Evolutionary conservation across 2,888 invertebrate species (phyloP).

Genomic region (Meghimatium bilineatum): DNA sequence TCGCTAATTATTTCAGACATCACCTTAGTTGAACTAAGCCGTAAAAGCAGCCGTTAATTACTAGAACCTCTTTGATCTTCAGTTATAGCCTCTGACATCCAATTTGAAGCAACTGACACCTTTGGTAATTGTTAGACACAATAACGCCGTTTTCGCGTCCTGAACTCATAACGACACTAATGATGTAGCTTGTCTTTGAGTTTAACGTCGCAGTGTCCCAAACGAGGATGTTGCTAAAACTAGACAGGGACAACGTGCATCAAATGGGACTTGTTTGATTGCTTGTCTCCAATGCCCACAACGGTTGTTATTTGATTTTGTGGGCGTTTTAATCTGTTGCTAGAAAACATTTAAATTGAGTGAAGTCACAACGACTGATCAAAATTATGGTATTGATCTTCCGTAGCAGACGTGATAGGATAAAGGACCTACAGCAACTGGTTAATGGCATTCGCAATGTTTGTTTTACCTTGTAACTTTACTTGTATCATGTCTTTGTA

Average conservation of each 20-base stretch:
- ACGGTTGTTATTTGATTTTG: not conserved
- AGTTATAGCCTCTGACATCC: conserved; percentile 6
- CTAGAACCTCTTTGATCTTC: conserved; percentile 23
- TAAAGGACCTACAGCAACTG: too few species aligned
- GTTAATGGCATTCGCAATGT: too few species aligned
- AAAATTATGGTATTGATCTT: not conserved
- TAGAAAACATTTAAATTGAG: not conserved
- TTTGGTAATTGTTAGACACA: conserved; percentile 24
- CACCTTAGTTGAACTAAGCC: conserved; percentile 20
- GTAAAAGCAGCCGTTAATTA: conserved; percentile 10
- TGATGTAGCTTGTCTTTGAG: not conserved
- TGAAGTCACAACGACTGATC: not conserved
- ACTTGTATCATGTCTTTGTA: too few species aligned
- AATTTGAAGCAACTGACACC: conserved; percentile 30
- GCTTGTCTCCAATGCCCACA: not conserved
- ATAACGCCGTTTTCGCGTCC: conserved; percentile 4
- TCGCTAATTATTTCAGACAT: conserved; percentile 17
- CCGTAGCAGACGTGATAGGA: too few species aligned
- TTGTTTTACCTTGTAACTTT: too few species aligned
- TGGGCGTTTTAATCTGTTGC: not conserved
- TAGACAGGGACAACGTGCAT: not conserved
- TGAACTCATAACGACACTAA: not conserved
- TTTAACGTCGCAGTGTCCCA: not conserved
- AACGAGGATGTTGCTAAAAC: not conserved
- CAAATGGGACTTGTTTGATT: not conserved